Evolutionary conservation across 2,113 vertebrate species (phyloP).

Genomic region (Gallinago jamesoni): DNA sequence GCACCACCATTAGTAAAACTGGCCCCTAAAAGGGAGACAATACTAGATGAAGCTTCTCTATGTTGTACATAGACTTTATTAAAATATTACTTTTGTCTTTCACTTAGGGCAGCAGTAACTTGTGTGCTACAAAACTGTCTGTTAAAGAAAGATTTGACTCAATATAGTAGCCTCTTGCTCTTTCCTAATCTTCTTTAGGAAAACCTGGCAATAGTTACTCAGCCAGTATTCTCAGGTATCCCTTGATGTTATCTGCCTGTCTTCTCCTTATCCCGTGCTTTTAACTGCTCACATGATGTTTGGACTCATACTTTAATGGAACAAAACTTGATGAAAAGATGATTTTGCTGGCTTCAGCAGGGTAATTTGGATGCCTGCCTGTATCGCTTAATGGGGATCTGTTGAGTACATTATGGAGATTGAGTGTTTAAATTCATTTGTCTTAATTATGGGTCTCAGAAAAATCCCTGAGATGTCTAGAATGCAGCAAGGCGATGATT

Average conservation of each 20-base stretch:
- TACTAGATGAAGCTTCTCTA: neutral
- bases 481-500: neutral
- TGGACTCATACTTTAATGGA: slow-evolving; percentile 2
- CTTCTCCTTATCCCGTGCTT: slow-evolving; percentile 10
- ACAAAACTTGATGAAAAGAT: slow-evolving; percentile 43
- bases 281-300: neutral
- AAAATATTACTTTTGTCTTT: neutral
- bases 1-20: neutral
- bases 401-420: slow-evolving; percentile 41
- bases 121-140: neutral
- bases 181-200: neutral
- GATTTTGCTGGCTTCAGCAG: slow-evolving; percentile 22
- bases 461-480: neutral
- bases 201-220: neutral
- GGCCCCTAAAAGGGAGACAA: neutral
- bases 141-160: neutral
- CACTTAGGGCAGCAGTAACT: neutral
- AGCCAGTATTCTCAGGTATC: neutral
- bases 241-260: slow-evolving; percentile 16
- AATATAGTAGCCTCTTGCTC: neutral
- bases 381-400: neutral
- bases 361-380: slow-evolving; percentile 50
- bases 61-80: neutral
- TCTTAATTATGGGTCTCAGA: slow-evolving; percentile 44
- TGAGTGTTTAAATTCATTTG: slow-evolving; percentile 45